Base-by-base conservation (phyloP, 2,888 invertebrate genomes). In the Taphrorychus bicolor region DNA sequence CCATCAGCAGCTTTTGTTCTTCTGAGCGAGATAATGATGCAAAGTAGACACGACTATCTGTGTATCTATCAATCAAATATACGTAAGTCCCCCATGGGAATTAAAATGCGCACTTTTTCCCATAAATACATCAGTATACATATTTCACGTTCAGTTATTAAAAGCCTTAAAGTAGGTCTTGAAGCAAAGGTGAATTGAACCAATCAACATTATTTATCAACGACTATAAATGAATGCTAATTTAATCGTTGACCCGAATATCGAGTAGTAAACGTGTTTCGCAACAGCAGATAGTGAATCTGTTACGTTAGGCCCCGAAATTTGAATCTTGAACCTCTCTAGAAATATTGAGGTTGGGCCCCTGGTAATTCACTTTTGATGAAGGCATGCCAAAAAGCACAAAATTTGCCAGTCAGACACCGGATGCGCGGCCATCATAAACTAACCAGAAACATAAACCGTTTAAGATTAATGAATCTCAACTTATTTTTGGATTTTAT, bases 201-300 rank as follows among this genome's bases (percentile, higher is more conserved):
- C 45, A 45, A 45, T 45, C 45, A 32, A 32, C 7, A 32, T 9
- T 7, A 32, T n/a, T n/a, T n/a, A 9, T 7, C 32, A 45, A 3
- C 45, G 45, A 5, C 17, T n/a, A 17, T 51, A 51, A 57, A 41
- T 18, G 14, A 59, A 59, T 49, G 59, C 14, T 59, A 59, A 59
- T 59, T 24, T 23, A 59, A 59, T 59, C 59, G 32, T 23, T 49
- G 59, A 59, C 59, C 59, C 49, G 24, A 24, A 42, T 48, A 59
- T 59, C 45, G 17, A 16, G 14, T 17, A 32, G 32, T 7, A 45
- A n/a, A 45, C 14, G 9, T 18, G 48, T 18, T 24, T 48, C 17
- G 22, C 16, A 58, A 42, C 19, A 5, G 45, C 9, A 2, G 45
- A 7, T 45, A 45, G 45, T 32, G 32, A 32, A 32, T 32, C 32